Percentiles rank a stretch among this genome's conserved stretches.
phyloP scores from a whole-genome alignment of 2,888 invertebrate genomes.

The Frankliniella intonsa region DNA sequence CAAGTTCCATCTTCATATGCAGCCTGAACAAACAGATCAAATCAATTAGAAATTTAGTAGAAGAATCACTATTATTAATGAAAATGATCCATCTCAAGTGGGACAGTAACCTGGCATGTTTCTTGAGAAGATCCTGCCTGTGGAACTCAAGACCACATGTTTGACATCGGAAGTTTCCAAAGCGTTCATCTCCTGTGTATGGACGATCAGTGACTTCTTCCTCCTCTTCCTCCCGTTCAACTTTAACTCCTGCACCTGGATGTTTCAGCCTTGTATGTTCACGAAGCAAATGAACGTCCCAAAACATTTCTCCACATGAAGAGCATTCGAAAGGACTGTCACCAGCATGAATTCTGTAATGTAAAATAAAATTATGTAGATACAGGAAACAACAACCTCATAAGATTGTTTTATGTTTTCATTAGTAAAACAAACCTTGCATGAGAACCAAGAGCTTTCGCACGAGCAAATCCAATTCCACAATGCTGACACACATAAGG shows the following conservation, averaged over 20 bases:
- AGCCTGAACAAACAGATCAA: slow-evolving; percentile 7
- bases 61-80: slow-evolving; percentile 13
- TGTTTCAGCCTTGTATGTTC: slow-evolving; percentile 60
- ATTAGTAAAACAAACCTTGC: slow-evolving; percentile 32
- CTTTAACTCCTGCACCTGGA: slow-evolving; percentile 31
- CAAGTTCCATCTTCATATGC: slow-evolving; percentile 14
- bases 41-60: slow-evolving; percentile 18
- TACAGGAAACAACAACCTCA: not conserved
- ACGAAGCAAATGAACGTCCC: slow-evolving; percentile 57
- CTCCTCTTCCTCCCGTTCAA: slow-evolving; percentile 48
- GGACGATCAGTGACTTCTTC: slow-evolving; percentile 48
- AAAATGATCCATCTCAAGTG: not conserved
- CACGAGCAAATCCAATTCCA: slow-evolving; percentile 71
- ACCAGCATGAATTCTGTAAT: slow-evolving; percentile 59
- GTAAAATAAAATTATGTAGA: slow-evolving; percentile 33
- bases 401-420: slow-evolving; percentile 23
- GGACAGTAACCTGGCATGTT: slow-evolving; percentile 57
- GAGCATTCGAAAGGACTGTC: slow-evolving; percentile 76
- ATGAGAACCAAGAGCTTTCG: slow-evolving; percentile 76
- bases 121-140: slow-evolving; percentile 65
- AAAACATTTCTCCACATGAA: slow-evolving; percentile 76
- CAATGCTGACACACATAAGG: slow-evolving; percentile 77
- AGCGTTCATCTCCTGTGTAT: slow-evolving; percentile 44
- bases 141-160: slow-evolving; percentile 77
- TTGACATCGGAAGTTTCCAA: slow-evolving; percentile 51